These are phyloP conservation scores for Epinephelus cyanopodus DNA, from an alignment of 2,113 vertebrate genomes.

Conservation along the genomic window DNA sequence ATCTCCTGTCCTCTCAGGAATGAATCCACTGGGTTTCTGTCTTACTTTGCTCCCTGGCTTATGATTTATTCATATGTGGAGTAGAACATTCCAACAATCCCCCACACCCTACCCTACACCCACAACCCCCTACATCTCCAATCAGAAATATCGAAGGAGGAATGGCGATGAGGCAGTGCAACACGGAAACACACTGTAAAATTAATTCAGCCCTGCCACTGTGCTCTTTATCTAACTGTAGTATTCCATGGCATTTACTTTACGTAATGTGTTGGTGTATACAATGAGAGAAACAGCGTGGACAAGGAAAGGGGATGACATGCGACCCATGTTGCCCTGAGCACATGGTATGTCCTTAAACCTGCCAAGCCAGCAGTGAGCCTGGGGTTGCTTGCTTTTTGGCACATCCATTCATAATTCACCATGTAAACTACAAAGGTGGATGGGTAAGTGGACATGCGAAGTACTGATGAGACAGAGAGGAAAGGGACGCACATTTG, in stretches of 20 bases:
- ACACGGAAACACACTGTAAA: constrained; percentile 34
- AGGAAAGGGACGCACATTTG: constrained; percentile 48
- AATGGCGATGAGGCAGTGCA: constrained; percentile 26
- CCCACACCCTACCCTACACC: constrained; percentile 35
- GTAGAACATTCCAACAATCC: constrained; percentile 57
- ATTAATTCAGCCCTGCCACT: constrained; percentile 32
- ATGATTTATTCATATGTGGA: constrained; percentile 80
- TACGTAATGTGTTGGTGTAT: not conserved
- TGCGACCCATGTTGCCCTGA: not conserved
- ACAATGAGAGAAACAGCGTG: not conserved
- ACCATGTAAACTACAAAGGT: constrained; percentile 72
- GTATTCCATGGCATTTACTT: not conserved
- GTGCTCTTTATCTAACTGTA: constrained; percentile 24
- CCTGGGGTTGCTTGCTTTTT: constrained; percentile 55
- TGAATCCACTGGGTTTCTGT: constrained; percentile 64
- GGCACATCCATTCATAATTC: constrained; percentile 64
- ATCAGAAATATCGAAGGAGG: constrained; percentile 60
- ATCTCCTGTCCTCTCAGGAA: constrained; percentile 56
- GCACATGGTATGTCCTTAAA: constrained; percentile 12
- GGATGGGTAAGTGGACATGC: constrained; percentile 48
- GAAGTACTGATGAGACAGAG: constrained; percentile 34
- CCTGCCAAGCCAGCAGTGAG: constrained; percentile 21
- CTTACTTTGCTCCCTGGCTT: constrained; percentile 53
- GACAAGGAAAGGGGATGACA: constrained; percentile 6
- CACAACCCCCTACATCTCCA: constrained; percentile 52